Evolutionary conservation across 2,113 vertebrate genomes (phyloP).

Genomic region (Syngnathus scovelli): DNA sequence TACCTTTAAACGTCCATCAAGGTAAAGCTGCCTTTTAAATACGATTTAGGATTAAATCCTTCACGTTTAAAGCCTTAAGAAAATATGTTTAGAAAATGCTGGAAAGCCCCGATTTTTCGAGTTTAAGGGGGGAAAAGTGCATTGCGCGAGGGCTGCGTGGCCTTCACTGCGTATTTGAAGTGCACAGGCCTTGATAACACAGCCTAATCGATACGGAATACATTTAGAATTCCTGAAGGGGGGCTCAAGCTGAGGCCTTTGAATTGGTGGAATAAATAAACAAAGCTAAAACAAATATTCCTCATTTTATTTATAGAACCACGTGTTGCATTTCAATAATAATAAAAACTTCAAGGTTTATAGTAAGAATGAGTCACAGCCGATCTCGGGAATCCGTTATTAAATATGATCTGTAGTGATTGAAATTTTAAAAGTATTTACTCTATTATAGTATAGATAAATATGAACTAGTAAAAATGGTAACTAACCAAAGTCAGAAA

Average conservation of each 20-base stretch:
- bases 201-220: slow-evolving; percentile 66
- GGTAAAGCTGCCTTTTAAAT: slow-evolving; percentile 2
- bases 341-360: neutral
- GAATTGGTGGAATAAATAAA: slow-evolving; percentile 45
- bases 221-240: slow-evolving; percentile 62
- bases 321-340: slow-evolving; percentile 2
- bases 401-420: neutral
- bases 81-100: neutral
- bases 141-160: slow-evolving; percentile 30
- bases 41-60: neutral
- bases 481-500: too few species aligned
- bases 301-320: neutral
- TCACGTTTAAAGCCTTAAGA: neutral
- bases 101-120: neutral
- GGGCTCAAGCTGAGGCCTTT: slow-evolving; percentile 33
- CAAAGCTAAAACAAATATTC: slow-evolving; percentile 25
- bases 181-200: slow-evolving; percentile 54
- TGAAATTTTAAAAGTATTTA: neutral
- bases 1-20: slow-evolving; percentile 29
- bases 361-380: neutral
- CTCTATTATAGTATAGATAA: neutral
- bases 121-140: slow-evolving; percentile 5
- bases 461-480: neutral
- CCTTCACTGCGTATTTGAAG: slow-evolving; percentile 50
- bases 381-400: neutral